A percentile compares a stretch with the other conserved stretches of the same genome.
phyloP scores from a whole-genome alignment of 1,140 invertebrate species.

The Ridgeia piscesae region DNA sequence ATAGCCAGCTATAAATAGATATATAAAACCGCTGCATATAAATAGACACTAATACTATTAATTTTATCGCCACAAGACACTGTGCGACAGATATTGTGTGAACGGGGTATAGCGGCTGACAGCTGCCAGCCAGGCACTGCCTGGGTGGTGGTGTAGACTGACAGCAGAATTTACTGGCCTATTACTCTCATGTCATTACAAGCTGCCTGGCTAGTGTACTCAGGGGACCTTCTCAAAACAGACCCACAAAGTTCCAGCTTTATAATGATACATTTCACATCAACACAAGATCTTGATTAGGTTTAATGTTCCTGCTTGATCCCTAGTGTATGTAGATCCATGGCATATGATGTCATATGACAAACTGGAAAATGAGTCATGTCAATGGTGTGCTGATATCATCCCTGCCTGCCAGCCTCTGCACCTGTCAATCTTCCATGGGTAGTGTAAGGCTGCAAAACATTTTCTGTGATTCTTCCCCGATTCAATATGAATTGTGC shows the following conservation, averaged over 20 bases:
- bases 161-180: neutral
- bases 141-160: neutral
- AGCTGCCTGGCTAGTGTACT: neutral
- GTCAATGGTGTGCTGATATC: too few relatives aligned
- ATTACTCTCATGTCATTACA: slow-evolving; percentile 1
- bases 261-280: too few relatives aligned
- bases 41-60: neutral
- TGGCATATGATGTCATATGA: too few relatives aligned
- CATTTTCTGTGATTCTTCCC: neutral
- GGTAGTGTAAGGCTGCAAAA: neutral
- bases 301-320: too few relatives aligned
- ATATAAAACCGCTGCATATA: neutral
- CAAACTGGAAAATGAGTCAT: too few relatives aligned
- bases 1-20: too few relatives aligned
- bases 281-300: too few relatives aligned
- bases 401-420: neutral
- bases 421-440: neutral
- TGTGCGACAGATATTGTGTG: neutral
- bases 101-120: neutral
- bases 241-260: neutral
- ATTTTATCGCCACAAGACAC: neutral
- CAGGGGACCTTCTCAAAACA: neutral
- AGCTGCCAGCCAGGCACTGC: neutral
- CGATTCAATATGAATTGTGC: neutral
- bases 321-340: too few relatives aligned